Base-by-base conservation (phyloP, 2,888 invertebrate genomes). In the Sarcophaga subvicina region DNA sequence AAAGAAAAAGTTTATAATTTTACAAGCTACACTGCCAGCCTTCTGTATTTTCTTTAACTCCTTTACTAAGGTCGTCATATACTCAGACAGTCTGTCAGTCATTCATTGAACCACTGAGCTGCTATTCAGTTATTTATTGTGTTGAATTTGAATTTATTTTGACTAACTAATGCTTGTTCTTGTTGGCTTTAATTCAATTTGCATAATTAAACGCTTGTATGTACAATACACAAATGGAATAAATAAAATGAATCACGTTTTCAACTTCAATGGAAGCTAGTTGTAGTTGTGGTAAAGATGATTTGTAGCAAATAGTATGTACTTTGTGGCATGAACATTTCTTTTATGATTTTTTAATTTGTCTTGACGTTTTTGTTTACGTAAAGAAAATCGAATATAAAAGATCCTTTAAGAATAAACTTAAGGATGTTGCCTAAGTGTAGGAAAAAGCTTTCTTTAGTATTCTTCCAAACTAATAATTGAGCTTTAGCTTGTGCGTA, bases 161-260 rank as follows among this genome's bases (percentile, higher is more conserved):
- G 77, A 69, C 73, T 83, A 73, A 79, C 79, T 79, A 70, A 54
- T 54, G 54, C 17, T 54, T 54, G 17, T 54, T 78, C 11, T 71
- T 81, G 83, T 78, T 80, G 75, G 76, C 49, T 79, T 76, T 76
- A 81, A 87, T 87, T 76, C 71, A 87, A 84, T 87, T 84, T 79
- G 81, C 87, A 87, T 87, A 84, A 84, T 87, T 87, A 87, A 84
- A 84, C 81, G 49, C 62, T 71, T 67, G 37, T n/a, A 67, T 72
- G 14, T 54, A 54, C 62, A 64, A 82, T 63, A 59, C 27, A 27
- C 25, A 63, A 76, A 14, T 59, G 20, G 22, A 12, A 47, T 17
- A 17, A 59, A 66, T 45, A 72, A 60, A 60, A n/a, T 66, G 27
- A 6, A 4, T 1, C 27, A 67, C 27, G 20, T 59, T 63, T 70